phyloP scores from a whole-genome alignment of 2,888 invertebrate species.

The Diabrotica balteata region DNA sequence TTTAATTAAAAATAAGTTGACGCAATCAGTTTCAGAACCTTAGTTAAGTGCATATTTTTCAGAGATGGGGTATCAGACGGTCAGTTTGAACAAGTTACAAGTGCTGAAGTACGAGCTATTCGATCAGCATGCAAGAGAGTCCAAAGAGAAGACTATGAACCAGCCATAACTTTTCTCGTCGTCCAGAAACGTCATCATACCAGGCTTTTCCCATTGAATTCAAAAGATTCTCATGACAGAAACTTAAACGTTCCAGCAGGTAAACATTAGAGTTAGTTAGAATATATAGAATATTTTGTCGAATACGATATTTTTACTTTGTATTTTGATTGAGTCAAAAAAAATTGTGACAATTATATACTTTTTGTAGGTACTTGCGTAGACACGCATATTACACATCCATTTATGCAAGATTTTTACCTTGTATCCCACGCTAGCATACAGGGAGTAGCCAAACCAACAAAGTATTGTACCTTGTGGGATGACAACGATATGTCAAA shows the following conservation, averaged over 20 bases:
- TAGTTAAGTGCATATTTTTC: conserved; percentile 63
- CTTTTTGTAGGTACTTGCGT: conserved; percentile 61
- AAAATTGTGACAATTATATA: not conserved
- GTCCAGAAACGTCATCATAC: conserved; percentile 98
- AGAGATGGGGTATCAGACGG: conserved; percentile 91
- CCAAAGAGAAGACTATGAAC: conserved; percentile 66
- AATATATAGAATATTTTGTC: not conserved
- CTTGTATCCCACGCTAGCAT: conserved; percentile 74
- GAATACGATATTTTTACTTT: not conserved
- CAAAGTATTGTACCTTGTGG: conserved; percentile 84
- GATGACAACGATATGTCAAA: conserved; percentile 77
- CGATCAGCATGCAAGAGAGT: conserved; percentile 70
- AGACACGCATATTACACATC: conserved; percentile 85
- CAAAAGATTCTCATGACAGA: conserved; percentile 62
- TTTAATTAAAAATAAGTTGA: not conserved
- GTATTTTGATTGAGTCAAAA: not conserved
- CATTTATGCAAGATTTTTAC: conserved; percentile 88
- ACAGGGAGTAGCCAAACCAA: conserved; percentile 84
- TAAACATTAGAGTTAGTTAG: conserved; percentile 23
- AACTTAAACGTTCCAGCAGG: conserved; percentile 70
- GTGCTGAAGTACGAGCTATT: conserved; percentile 70
- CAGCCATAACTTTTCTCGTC: conserved; percentile 87
- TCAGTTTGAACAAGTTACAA: conserved; percentile 76
- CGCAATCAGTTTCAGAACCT: not conserved
- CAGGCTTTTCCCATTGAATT: conserved; percentile 65